phyloP scores from a whole-genome alignment of 2,113 vertebrate species.

The Eulemur macaco region DNA sequence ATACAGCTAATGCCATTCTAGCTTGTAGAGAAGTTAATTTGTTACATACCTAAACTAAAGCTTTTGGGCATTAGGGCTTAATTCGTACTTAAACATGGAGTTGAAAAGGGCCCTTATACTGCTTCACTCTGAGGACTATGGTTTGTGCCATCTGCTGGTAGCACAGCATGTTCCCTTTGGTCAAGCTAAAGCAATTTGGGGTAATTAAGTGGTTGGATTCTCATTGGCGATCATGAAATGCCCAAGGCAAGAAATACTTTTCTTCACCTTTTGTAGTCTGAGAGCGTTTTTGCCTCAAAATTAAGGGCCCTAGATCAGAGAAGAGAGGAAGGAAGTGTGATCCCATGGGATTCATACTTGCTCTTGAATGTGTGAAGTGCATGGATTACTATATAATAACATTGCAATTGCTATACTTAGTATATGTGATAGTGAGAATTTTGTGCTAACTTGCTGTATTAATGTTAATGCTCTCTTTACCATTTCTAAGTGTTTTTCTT shows the following conservation, averaged over 20 bases:
- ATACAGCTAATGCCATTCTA: neutral
- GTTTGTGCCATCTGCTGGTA: neutral
- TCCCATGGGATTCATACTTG: conserved; percentile 7
- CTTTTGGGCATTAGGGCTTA: neutral
- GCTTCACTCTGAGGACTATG: neutral
- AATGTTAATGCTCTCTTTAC: conserved; percentile 27
- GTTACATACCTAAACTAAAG: neutral
- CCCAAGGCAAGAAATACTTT: neutral
- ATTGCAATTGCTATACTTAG: neutral
- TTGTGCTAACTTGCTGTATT: conserved; percentile 45
- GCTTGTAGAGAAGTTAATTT: neutral
- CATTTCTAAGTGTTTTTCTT: conserved; percentile 24
- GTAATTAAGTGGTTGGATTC: neutral
- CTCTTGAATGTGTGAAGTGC: conserved; percentile 63
- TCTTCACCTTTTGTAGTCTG: neutral
- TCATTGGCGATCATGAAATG: neutral
- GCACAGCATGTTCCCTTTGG: neutral
- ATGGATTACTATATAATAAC: neutral
- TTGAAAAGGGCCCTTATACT: neutral
- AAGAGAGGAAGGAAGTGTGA: conserved; percentile 26
- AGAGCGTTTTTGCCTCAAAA: neutral
- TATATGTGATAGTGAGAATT: neutral
- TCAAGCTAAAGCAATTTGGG: neutral
- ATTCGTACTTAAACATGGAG: neutral
- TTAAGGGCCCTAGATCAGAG: neutral